Conservation (phyloP, 2,888 invertebrate genomes). For the Sinodicranocentrus sp. region DNA sequence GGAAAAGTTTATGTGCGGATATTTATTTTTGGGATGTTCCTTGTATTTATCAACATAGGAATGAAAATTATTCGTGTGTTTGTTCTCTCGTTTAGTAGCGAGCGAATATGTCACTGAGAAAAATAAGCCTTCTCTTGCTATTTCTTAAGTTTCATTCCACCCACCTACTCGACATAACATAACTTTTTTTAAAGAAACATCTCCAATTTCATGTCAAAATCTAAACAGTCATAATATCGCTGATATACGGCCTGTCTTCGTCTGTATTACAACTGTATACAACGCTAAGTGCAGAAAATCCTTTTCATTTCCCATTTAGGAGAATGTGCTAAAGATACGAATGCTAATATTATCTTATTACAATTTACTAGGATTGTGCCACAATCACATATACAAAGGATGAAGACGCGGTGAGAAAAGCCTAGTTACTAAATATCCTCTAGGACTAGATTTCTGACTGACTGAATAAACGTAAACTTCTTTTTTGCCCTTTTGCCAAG, state of each 20-base stretch:
- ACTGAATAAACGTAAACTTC: background rate
- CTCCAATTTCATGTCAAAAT: conserved; percentile 60
- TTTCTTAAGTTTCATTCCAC: background rate
- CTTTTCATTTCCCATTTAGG: conserved; percentile 43
- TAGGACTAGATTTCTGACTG: no score
- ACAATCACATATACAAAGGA: background rate
- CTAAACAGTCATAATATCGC: conserved; percentile 58
- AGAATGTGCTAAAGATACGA: conserved; percentile 26
- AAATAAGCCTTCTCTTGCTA: conserved; percentile 23
- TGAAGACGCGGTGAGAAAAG: no score
- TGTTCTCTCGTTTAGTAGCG: conserved; percentile 11
- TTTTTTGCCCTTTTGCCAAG: conserved; percentile 42
- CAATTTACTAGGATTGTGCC: conserved; percentile 31
- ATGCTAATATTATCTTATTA: conserved; percentile 35
- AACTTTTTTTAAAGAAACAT: conserved; percentile 45
- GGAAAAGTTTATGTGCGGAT: background rate
- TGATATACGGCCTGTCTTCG: conserved; percentile 54
- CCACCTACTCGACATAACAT: conserved; percentile 42
- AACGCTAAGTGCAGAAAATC: conserved; percentile 39
- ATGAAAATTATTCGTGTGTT: background rate
- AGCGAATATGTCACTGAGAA: conserved; percentile 45
- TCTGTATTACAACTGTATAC: conserved; percentile 23
- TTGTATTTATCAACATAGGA: background rate
- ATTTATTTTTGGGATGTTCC: background rate
- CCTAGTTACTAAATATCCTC: conserved; percentile 11